These are phyloP conservation scores for Elephantulus edwardii DNA, from an alignment of 2,113 vertebrate genomes.

Conservation along the genomic window DNA sequence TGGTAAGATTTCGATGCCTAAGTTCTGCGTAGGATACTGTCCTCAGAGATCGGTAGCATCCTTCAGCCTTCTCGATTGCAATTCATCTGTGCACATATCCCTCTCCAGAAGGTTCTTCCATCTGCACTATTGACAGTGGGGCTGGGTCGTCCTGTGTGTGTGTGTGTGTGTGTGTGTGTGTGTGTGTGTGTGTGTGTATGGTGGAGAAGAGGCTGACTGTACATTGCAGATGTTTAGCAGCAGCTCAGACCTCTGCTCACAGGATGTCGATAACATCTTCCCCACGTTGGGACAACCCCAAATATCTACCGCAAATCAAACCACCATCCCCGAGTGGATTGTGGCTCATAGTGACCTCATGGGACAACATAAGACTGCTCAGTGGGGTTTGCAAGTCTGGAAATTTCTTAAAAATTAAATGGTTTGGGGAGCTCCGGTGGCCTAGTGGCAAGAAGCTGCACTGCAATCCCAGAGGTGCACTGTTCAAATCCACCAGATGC, in stretches of 20 bases:
- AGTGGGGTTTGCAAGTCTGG: too few relatives aligned
- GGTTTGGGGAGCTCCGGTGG: too few relatives aligned
- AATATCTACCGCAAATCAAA: neutral
- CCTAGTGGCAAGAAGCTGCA: too few relatives aligned
- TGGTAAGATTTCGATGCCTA: neutral
- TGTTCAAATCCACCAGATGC: too few relatives aligned
- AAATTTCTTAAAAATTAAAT: too few relatives aligned
- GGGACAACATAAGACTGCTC: too few relatives aligned
- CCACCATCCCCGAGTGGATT: neutral
- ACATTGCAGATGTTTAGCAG: too few relatives aligned
- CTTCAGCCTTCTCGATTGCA: rapidly evolving
- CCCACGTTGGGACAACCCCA: neutral
- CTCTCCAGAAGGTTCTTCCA: neutral
- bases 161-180: too few relatives aligned
- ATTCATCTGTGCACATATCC: neutral
- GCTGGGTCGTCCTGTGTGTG: neutral
- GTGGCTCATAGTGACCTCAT: too few relatives aligned
- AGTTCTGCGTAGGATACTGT: neutral
- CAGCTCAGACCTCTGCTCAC: neutral
- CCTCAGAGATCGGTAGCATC: neutral
- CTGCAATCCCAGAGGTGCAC: too few relatives aligned
- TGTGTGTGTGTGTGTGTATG: too few relatives aligned
- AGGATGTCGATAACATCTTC: too few relatives aligned
- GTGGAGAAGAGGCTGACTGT: neutral
- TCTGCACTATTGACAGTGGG: neutral